These are phyloP conservation scores for Platygyra sinensis DNA, from an alignment of 64 coral and sea anemone species.

Conservation along the genomic window DNA sequence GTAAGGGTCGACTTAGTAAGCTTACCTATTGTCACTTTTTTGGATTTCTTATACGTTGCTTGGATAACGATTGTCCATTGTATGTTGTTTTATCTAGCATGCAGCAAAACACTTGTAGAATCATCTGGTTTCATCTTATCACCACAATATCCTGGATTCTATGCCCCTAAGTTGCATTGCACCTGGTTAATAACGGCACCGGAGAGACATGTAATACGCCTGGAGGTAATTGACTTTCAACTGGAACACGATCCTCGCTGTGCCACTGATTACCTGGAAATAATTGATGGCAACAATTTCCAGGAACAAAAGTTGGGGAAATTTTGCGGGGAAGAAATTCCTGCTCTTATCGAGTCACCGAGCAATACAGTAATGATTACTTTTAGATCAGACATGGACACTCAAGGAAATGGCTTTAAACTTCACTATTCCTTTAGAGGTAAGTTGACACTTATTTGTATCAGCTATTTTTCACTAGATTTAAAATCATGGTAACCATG, in stretches of 20 bases:
- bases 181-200: slow-evolving; percentile 24
- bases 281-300: background rate
- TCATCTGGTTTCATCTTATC: slow-evolving; percentile 29
- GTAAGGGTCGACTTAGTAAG: background rate
- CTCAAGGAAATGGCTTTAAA: slow-evolving; percentile 7
- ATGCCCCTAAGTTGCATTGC: background rate
- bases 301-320: background rate
- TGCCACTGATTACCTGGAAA: background rate
- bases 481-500: too few relatives aligned
- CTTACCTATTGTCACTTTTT: too few relatives aligned
- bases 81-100: background rate
- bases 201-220: slow-evolving; percentile 14
- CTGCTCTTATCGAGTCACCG: background rate
- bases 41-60: too few relatives aligned
- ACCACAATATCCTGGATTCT: slow-evolving; percentile 23
- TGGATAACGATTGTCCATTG: background rate
- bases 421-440: slow-evolving; percentile 4
- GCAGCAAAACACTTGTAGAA: background rate
- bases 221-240: slow-evolving; percentile 19
- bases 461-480: too few relatives aligned
- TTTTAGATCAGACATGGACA: background rate
- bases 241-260: slow-evolving; percentile 15
- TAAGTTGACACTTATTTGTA: background rate
- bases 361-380: background rate
- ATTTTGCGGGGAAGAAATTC: slow-evolving; percentile 20